phyloP scores from a whole-genome alignment of 1,140 invertebrate species.

The Aphidius ervi region DNA sequence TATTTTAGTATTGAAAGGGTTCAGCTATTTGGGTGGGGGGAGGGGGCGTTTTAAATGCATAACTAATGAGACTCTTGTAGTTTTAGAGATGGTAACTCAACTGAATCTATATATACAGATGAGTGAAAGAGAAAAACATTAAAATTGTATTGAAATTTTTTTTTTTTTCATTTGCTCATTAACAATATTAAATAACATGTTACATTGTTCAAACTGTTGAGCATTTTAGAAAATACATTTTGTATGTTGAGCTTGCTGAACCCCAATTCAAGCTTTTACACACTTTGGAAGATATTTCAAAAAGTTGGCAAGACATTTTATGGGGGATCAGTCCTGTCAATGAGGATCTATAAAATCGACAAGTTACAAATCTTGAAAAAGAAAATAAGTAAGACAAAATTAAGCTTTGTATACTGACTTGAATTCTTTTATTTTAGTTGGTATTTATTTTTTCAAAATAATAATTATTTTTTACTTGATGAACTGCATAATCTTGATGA shows the following conservation, averaged over 20 bases:
- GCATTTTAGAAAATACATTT: too few relatives aligned
- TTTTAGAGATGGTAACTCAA: neutral
- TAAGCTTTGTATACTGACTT: neutral
- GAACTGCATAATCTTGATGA: too few relatives aligned
- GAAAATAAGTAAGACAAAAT: neutral
- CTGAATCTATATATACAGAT: neutral
- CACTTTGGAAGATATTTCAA: slow-evolving; percentile 1
- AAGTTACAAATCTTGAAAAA: neutral
- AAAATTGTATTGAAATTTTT: too few relatives aligned
- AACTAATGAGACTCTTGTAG: slow-evolving; percentile 36
- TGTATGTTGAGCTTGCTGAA: too few relatives aligned
- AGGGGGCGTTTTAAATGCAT: slow-evolving; percentile 38
- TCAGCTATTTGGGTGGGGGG: slow-evolving; percentile 18
- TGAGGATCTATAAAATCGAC: neutral
- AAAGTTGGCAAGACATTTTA: slow-evolving; percentile 1
- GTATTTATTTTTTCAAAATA: neutral
- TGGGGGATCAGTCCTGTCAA: neutral
- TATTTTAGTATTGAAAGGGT: slow-evolving; percentile 32
- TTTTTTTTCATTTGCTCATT: too few relatives aligned
- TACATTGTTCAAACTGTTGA: too few relatives aligned
- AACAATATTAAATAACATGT: too few relatives aligned
- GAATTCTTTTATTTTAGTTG: neutral
- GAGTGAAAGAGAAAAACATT: neutral
- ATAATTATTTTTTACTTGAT: neutral
- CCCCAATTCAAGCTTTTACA: neutral